phyloP scores from a whole-genome alignment of 2,113 vertebrate genomes.

The Coptodon rendalli region DNA sequence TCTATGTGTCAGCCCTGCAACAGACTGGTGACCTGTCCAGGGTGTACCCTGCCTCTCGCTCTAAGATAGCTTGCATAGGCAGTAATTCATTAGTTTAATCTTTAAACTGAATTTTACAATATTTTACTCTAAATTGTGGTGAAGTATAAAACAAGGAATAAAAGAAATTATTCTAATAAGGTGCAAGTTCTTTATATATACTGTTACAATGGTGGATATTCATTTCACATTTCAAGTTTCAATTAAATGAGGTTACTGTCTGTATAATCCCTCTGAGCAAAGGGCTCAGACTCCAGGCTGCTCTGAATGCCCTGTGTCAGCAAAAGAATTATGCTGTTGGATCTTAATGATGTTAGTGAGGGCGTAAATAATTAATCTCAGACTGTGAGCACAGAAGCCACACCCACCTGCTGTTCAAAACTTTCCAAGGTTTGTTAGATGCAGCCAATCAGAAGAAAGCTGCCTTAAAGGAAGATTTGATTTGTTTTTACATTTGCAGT shows the following conservation, averaged over 20 bases:
- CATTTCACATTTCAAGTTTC: not conserved
- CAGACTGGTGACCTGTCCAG: not conserved
- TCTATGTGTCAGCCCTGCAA: not conserved
- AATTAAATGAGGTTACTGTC: not conserved
- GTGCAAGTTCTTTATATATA: not conserved
- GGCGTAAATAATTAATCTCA: not conserved
- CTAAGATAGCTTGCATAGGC: not conserved
- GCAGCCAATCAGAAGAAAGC: not conserved
- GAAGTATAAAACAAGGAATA: not conserved
- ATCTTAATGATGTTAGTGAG: not conserved
- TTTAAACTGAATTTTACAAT: not conserved
- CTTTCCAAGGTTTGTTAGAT: rapidly evolving
- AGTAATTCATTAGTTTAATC: not conserved
- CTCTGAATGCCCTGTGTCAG: not conserved
- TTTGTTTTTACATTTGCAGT: not conserved
- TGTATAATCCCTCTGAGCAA: not conserved
- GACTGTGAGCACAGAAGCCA: not conserved
- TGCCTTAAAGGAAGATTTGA: not conserved
- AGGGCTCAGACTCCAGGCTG: not conserved
- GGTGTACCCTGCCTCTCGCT: not conserved
- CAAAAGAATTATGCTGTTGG: not conserved
- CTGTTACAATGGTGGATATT: not conserved
- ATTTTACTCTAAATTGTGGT: rapidly evolving
- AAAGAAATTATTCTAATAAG: not conserved
- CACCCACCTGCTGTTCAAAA: not conserved